These are phyloP conservation scores for Notarius lentiginosus DNA, from an alignment of 2,113 vertebrate species.

Conservation along the genomic window DNA sequence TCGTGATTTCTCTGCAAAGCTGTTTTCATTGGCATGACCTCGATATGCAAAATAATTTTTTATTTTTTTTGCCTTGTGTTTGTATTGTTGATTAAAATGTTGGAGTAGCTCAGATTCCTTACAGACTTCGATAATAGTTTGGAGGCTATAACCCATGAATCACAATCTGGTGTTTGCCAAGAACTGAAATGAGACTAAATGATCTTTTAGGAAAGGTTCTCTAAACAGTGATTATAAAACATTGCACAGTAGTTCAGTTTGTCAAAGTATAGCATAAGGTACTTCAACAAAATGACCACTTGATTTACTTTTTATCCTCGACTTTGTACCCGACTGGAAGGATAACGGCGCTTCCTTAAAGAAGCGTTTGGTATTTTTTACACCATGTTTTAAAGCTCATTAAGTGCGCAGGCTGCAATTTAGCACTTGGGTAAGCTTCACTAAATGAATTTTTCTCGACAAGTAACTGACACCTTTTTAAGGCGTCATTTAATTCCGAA, in stretches of 20 bases:
- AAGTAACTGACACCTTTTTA: conserved; percentile 43
- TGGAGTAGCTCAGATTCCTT: conserved; percentile 17
- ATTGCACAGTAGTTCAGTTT: conserved; percentile 8
- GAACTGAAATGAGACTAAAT: conserved; percentile 14
- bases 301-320: not conserved
- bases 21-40: conserved; percentile 17
- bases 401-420: not conserved
- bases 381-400: not conserved
- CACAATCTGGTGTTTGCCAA: conserved; percentile 28
- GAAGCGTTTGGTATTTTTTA: not conserved
- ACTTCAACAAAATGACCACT: not conserved
- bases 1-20: not conserved
- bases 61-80: not conserved
- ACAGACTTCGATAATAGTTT: not conserved
- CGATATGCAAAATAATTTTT: not conserved
- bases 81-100: conserved; percentile 33
- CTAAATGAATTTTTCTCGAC: conserved; percentile 31
- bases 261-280: not conserved
- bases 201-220: conserved; percentile 29
- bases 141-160: conserved; percentile 22
- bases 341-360: not conserved
- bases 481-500: conserved; percentile 56
- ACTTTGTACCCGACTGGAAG: not conserved
- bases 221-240: conserved; percentile 7
- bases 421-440: not conserved